Conservation (phyloP, 2,113 vertebrate genomes). For the Spermophilus dauricus region DNA sequence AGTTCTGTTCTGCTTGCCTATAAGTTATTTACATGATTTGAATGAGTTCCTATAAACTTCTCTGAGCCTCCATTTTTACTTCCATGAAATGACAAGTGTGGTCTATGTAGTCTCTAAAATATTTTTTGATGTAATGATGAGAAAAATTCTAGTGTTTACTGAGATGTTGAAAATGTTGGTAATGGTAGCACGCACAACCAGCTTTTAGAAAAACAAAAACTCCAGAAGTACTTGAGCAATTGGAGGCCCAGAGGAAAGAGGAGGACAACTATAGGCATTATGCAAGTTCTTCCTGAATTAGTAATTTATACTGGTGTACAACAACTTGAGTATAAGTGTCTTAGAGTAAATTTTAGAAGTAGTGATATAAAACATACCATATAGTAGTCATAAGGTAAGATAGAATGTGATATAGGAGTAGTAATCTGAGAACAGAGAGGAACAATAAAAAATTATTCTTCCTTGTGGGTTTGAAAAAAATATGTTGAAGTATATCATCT, state of each 20-base stretch:
- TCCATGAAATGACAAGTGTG: slow-evolving; percentile 25
- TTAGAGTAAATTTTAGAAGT: not conserved
- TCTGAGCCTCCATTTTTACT: not conserved
- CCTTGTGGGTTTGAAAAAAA: not conserved
- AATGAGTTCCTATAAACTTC: not conserved
- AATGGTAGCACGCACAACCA: not conserved
- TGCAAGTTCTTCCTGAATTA: not conserved
- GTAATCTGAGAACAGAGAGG: not conserved
- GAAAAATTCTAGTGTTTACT: not conserved
- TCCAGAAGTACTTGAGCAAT: not conserved
- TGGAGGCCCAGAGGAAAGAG: not conserved
- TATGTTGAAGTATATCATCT: not conserved
- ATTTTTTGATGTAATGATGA: not conserved
- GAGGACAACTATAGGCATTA: not conserved
- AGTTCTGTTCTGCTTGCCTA: not conserved
- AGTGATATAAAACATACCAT: not conserved
- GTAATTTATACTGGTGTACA: not conserved
- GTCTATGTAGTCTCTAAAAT: not conserved
- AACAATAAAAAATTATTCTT: not conserved
- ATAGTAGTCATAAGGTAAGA: not conserved
- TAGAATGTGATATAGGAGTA: not conserved
- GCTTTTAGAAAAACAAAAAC: not conserved
- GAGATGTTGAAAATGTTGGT: not conserved
- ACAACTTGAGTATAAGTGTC: not conserved
- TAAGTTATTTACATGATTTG: slow-evolving; percentile 25